phyloP scores from a whole-genome alignment of 2,797 vertebrate species.

The Fratercula arctica region DNA sequence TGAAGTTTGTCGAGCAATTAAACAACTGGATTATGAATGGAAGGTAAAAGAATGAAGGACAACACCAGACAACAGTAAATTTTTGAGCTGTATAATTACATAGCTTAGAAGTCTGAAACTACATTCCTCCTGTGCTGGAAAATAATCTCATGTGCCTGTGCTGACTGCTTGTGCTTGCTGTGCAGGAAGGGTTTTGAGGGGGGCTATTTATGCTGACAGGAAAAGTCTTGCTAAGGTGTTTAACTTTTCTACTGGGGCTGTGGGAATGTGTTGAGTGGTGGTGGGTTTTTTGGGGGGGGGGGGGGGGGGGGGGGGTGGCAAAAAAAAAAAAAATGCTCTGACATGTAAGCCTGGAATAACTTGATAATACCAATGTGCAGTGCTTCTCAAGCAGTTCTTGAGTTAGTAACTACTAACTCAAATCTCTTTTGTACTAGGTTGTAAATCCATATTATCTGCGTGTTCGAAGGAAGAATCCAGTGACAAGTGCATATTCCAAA shows the following conservation, averaged over 20 bases:
- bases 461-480: conserved; percentile 92
- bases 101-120: not conserved
- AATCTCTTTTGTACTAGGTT: conserved; percentile 77
- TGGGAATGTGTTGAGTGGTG: not conserved
- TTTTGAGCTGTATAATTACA: not conserved
- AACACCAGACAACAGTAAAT: not conserved
- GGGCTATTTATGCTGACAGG: not conserved
- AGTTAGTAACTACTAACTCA: not conserved
- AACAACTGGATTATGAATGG: conserved; percentile 98
- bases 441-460: conserved; percentile 95
- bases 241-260: not conserved
- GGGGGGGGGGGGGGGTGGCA: not conserved
- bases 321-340: not conserved
- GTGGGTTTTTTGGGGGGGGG: not conserved
- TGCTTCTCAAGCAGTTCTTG: not conserved
- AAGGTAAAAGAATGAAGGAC: conserved; percentile 82
- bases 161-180: not conserved
- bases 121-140: not conserved
- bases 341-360: not conserved
- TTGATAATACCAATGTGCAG: not conserved
- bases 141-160: not conserved
- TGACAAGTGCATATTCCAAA: conserved; percentile 91
- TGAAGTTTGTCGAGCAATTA: conserved; percentile 97
- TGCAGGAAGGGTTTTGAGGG: not conserved
- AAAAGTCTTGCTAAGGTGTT: not conserved